phyloP scores from a whole-genome alignment of 2,888 invertebrate genomes.

The Campopleginae sp. region DNA sequence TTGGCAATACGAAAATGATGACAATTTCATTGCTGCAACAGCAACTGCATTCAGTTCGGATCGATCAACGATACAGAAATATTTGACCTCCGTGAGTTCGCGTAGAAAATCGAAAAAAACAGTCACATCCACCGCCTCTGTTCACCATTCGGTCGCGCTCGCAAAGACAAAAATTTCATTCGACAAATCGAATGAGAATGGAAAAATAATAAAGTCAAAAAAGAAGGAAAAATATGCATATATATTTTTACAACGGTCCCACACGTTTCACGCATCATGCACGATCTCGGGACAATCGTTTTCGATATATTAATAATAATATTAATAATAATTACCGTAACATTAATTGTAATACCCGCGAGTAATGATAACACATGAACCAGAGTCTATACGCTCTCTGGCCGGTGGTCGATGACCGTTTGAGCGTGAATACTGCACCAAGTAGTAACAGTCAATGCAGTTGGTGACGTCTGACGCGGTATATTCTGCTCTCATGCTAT shows the following conservation, averaged over 20 bases:
- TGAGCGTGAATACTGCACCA: conserved; percentile 33
- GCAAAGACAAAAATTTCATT: conserved; percentile 21
- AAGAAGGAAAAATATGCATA: conserved; percentile 64
- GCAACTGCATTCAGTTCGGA: conserved; percentile 23
- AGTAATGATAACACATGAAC: conserved; percentile 42
- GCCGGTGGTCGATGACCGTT: conserved; percentile 61
- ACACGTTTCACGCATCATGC: conserved; percentile 57
- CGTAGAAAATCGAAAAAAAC: conserved; percentile 43
- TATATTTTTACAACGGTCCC: conserved; percentile 68
- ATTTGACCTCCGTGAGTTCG: conserved; percentile 63
- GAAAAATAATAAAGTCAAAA: conserved; percentile 44
- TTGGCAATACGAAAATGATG: not conserved
- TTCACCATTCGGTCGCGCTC: conserved; percentile 60
- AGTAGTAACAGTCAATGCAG: conserved; percentile 66
- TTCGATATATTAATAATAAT: conserved; percentile 64
- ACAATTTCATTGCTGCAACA: not conserved
- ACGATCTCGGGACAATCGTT: conserved; percentile 62
- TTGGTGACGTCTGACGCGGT: conserved; percentile 52
- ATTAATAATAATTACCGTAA: conserved; percentile 51
- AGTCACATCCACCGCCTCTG: conserved; percentile 49
- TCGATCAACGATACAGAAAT: conserved; percentile 48
- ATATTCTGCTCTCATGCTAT: conserved; percentile 25
- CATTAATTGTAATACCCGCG: conserved; percentile 42
- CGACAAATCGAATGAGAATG: conserved; percentile 5
- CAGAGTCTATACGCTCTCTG: conserved; percentile 29